Evolutionary conservation across 2,113 vertebrate genomes (phyloP).

Genomic region (Hemiscyllium ocellatum): DNA sequence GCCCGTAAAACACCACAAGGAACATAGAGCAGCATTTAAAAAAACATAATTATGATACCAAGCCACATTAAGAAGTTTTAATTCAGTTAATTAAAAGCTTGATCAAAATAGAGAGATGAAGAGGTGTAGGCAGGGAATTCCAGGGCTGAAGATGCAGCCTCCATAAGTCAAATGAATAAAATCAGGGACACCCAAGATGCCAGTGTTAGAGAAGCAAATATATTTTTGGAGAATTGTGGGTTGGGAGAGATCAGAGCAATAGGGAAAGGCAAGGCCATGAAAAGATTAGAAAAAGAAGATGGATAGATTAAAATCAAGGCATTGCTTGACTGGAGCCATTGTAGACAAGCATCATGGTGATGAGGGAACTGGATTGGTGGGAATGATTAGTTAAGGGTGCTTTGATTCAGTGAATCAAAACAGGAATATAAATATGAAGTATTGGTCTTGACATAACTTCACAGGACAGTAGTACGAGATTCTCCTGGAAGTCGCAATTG

Average conservation of each 20-base stretch:
- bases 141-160: not conserved
- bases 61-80: not conserved
- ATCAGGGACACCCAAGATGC: not conserved
- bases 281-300: not conserved
- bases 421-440: not conserved
- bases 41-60: not conserved
- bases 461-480: not conserved
- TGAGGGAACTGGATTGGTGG: not conserved
- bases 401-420: not conserved
- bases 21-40: not conserved
- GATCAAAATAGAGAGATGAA: not conserved
- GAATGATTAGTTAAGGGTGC: not conserved
- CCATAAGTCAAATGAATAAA: not conserved
- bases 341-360: too few species aligned
- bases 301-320: not conserved
- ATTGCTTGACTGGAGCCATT: not conserved
- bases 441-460: not conserved
- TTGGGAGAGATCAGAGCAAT: not conserved
- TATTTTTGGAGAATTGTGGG: not conserved
- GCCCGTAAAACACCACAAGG: not conserved
- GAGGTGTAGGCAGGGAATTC: not conserved
- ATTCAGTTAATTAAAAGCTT: not conserved
- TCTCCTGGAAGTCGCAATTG: not conserved
- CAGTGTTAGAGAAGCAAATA: not conserved
- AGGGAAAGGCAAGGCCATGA: not conserved